These are phyloP conservation scores for Hesperophylax magnus DNA, from an alignment of 1,140 invertebrate genomes.

Conservation along the genomic window DNA sequence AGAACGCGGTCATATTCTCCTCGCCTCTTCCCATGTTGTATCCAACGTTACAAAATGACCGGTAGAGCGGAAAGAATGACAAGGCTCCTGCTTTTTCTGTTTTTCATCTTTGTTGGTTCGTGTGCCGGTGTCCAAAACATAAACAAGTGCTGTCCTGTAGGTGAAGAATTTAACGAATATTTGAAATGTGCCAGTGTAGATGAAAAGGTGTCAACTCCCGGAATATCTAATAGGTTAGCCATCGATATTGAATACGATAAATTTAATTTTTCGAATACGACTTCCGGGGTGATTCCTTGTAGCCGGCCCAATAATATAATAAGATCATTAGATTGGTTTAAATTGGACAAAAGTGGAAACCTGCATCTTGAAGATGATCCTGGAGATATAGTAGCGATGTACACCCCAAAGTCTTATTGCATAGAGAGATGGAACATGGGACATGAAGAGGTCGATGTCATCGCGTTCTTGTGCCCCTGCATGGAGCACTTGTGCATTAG, in stretches of 20 bases:
- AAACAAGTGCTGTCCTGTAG: constrained; percentile 45
- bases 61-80: background rate
- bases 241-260: constrained; percentile 27
- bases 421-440: constrained; percentile 24
- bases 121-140: background rate
- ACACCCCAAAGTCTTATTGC: constrained; percentile 26
- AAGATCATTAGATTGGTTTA: constrained; percentile 10
- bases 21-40: background rate
- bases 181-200: constrained; percentile 13
- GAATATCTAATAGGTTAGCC: background rate
- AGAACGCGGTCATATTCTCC: constrained; percentile 20
- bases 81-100: background rate
- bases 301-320: constrained; percentile 7
- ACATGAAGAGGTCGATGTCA: background rate
- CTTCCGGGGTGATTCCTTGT: constrained; percentile 29
- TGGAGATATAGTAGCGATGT: background rate
- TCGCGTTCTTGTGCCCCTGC: constrained; percentile 40
- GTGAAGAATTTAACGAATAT: constrained; percentile 28
- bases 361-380: constrained; percentile 15
- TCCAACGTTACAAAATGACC: background rate
- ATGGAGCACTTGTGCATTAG: constrained; percentile 41
- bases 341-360: constrained; percentile 31
- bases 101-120: background rate
- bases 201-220: background rate
- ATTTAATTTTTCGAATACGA: constrained; percentile 24